Conservation (phyloP, 2,113 vertebrate genomes). For the Mirza zaza region DNA sequence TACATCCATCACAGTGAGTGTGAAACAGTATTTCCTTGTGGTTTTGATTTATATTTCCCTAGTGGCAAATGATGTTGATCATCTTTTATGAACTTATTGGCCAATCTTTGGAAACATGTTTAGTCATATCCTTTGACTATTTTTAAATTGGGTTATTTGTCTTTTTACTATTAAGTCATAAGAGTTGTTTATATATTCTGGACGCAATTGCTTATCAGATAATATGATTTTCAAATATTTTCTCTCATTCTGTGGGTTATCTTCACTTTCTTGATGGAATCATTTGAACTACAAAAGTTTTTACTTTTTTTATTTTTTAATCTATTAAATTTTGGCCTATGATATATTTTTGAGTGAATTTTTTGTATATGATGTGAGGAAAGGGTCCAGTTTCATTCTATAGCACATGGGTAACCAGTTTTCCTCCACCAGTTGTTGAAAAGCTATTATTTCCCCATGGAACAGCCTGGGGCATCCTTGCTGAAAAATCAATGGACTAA, state of each 20-base stretch:
- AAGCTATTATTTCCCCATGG: neutral
- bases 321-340: neutral
- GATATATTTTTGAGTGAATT: neutral
- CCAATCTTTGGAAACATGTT: neutral
- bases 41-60: neutral
- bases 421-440: neutral
- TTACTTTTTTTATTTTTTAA: neutral
- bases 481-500: neutral
- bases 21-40: neutral
- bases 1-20: neutral
- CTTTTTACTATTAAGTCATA: neutral
- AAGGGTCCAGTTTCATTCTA: neutral
- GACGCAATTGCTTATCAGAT: neutral
- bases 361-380: neutral
- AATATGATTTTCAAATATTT: neutral
- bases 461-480: neutral
- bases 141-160: neutral
- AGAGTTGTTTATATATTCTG: neutral
- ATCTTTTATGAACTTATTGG: neutral
- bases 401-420: neutral
- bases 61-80: neutral
- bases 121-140: neutral
- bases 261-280: neutral
- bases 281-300: neutral
- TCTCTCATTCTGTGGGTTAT: neutral